These are phyloP conservation scores for Drosophila murphyi DNA, from an alignment of 1,140 invertebrate species.

Conservation along the genomic window DNA sequence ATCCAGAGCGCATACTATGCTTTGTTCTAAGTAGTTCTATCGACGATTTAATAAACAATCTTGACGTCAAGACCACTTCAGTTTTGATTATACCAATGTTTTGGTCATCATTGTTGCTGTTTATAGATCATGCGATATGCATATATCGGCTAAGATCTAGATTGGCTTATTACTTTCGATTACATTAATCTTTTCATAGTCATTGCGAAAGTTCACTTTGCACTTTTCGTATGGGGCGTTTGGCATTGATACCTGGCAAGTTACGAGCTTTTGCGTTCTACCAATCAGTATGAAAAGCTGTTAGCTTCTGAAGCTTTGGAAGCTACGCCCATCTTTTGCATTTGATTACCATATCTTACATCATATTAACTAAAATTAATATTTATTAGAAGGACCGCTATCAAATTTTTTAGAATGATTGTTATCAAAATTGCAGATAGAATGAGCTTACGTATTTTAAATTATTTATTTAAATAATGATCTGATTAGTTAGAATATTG, in stretches of 20 bases:
- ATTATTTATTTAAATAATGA: no score
- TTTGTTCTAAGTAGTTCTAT: constrained; percentile 51
- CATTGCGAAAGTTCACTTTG: not conserved
- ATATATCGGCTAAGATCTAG: not conserved
- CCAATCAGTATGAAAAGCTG: not conserved
- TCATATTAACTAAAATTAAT: not conserved
- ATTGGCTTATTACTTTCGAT: not conserved
- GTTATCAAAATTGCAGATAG: no score
- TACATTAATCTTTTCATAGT: not conserved
- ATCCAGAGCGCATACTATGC: constrained; percentile 66
- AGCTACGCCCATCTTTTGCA: not conserved
- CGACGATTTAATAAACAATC: constrained; percentile 16
- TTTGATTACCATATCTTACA: not conserved
- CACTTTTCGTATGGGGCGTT: not conserved
- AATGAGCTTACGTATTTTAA: no score
- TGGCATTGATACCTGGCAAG: not conserved
- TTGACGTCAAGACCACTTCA: constrained; percentile 6
- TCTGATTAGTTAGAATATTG: constrained; percentile 20
- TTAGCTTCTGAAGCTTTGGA: not conserved
- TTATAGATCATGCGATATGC: constrained; percentile 17
- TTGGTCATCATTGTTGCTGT: not conserved
- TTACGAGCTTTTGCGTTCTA: not conserved
- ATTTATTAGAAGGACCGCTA: not conserved
- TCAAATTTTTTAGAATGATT: not conserved
- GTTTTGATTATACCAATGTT: not conserved